Base-by-base conservation (phyloP, 2,113 vertebrate genomes). In the Hippopotamus amphibius region DNA sequence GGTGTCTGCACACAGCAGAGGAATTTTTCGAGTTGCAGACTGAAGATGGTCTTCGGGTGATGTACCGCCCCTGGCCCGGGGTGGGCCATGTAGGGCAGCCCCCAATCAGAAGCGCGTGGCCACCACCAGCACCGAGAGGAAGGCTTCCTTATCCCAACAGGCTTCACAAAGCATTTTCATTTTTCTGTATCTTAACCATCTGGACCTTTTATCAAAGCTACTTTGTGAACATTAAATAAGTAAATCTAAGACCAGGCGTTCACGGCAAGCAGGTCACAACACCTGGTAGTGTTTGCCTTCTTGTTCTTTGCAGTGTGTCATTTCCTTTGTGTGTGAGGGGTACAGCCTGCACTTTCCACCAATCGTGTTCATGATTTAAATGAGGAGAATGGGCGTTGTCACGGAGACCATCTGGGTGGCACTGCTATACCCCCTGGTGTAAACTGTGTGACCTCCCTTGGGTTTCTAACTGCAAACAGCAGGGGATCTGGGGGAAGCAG, bases 321-420 rank as follows among this genome's bases (percentile, higher is more conserved):
- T 85, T 46, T 96, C 91, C 22, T 66, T 93, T 93, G 50, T 63
- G 28, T 71, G 26, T 83, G 90, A 80, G 0, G 5, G 48, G 97
- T 98, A 90, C 92, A 96, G 83, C 96, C 97, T 97, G 97, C 98
- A 98, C 97, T 99, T 98, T 98, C 98, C 98, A 98, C 98, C 98
- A 98, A 92, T 98, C 96, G 85, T 59, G 87, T 97, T 99, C 98
- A 98, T 99, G 99, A 99, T 99, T 99, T 98, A 99, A 99, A 99
- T 99, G 98, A 99, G 99, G 99, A 98, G 98, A 99, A 99, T 98
- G 98, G 57, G 95, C 98, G 97, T 98, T 99, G 98, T 99, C 98
- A 98, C 89, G 95, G 97, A 97, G 93, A 0, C 0, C 98, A 98
- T 96, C 92, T 86, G 88, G 88, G 97, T 95, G 95, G 97, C 97